These are phyloP conservation scores for Chrysemys picta DNA, from an alignment of 2,113 vertebrate species.

Conservation along the genomic window DNA sequence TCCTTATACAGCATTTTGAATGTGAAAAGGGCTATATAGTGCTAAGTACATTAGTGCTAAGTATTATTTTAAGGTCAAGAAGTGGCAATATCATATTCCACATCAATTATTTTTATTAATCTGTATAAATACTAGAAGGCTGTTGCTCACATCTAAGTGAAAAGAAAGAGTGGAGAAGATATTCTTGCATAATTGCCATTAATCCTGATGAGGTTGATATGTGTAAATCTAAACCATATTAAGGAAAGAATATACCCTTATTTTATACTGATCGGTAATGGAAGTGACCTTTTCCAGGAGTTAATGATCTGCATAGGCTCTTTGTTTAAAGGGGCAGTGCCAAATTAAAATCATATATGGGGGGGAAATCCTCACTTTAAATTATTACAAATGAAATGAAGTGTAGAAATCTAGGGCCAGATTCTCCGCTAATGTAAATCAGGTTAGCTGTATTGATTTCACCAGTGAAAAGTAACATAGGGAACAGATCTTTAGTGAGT, in stretches of 20 bases:
- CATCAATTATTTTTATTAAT: not conserved
- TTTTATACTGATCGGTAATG: conserved; percentile 11
- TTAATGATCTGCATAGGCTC: conserved; percentile 39
- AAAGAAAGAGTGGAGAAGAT: conserved; percentile 10
- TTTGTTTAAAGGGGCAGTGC: not conserved
- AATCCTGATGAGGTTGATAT: conserved; percentile 25
- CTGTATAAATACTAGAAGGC: not conserved
- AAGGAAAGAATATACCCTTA: not conserved
- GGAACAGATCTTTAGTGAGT: not conserved
- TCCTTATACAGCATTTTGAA: not conserved
- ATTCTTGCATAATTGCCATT: conserved; percentile 36
- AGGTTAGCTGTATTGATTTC: not conserved
- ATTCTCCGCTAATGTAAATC: not conserved
- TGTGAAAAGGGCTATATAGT: not conserved
- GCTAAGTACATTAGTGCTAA: not conserved
- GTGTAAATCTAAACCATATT: not conserved
- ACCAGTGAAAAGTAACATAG: not conserved
- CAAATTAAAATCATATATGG: not conserved
- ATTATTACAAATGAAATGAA: not conserved
- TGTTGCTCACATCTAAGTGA: conserved; percentile 1
- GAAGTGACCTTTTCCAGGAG: conserved; percentile 26
- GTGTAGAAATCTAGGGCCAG: not conserved
- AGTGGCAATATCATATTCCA: not conserved
- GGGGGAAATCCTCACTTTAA: not conserved
- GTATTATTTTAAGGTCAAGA: conserved; percentile 22